phyloP scores from a whole-genome alignment of 2,797 vertebrate species.

The Streptopelia turtur region DNA sequence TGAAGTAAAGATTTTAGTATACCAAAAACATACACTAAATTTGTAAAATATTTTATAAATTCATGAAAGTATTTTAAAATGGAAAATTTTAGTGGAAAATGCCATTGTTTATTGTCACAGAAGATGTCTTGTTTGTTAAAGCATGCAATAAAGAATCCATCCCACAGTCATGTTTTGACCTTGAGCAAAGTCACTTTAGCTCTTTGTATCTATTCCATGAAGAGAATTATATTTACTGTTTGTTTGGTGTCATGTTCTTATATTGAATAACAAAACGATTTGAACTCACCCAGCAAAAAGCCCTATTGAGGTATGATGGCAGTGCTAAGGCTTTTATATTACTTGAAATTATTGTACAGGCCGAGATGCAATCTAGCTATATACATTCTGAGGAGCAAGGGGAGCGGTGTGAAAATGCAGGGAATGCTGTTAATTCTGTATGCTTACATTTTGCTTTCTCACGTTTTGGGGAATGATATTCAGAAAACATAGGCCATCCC shows the following conservation, averaged over 20 bases:
- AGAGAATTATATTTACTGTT: neutral
- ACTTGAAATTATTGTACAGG: neutral
- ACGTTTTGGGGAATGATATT: neutral
- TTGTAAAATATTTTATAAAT: neutral
- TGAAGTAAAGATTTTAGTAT: neutral
- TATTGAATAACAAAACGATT: neutral
- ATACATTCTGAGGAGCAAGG: neutral
- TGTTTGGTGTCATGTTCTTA: neutral
- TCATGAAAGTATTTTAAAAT: neutral
- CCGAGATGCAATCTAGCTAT: neutral
- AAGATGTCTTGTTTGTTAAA: neutral
- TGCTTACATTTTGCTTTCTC: neutral
- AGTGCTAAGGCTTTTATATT: neutral
- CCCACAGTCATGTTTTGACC: neutral
- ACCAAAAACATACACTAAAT: neutral
- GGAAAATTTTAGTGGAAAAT: neutral
- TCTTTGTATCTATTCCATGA: neutral
- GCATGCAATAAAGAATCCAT: neutral
- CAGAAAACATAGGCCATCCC: neutral
- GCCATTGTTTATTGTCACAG: neutral
- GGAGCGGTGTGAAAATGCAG: neutral
- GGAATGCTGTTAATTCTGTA: neutral
- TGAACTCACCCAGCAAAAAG: neutral
- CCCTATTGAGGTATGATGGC: neutral
- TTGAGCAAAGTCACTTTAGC: neutral